phyloP scores from a whole-genome alignment of 2,888 invertebrate species.

The Alviniconcha strummeri region DNA sequence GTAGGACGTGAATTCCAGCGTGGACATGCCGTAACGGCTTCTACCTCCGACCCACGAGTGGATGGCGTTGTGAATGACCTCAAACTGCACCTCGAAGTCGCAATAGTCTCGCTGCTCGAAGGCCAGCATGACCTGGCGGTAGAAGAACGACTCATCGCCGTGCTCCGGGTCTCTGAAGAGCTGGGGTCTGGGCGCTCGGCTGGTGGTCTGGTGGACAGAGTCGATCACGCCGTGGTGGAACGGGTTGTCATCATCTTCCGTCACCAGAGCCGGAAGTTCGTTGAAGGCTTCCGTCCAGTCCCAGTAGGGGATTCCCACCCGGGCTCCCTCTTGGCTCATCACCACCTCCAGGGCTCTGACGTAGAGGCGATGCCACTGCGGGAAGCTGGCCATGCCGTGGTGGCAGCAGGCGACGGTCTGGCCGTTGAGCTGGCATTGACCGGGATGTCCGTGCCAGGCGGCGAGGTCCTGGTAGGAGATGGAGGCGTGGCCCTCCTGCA shows the following conservation, averaged over 20 bases:
- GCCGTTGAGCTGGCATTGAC: conserved; percentile 18
- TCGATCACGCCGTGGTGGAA: conserved; percentile 37
- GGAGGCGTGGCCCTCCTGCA: conserved; percentile 35
- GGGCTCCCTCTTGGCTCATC: conserved; percentile 38
- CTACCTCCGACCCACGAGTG: conserved; percentile 44
- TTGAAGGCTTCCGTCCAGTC: conserved; percentile 43
- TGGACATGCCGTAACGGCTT: conserved; percentile 43
- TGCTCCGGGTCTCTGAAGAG: conserved; percentile 46
- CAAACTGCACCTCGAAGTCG: conserved; percentile 48
- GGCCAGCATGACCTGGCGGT: conserved; percentile 39
- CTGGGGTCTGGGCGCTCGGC: conserved; percentile 40
- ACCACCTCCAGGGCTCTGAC: conserved; percentile 44
- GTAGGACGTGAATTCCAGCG: conserved; percentile 44
- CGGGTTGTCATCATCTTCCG: conserved; percentile 42
- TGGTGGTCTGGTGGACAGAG: conserved; percentile 31
- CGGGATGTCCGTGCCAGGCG: conserved; percentile 43
- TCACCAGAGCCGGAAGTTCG: conserved; percentile 40
- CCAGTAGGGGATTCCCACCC: conserved; percentile 47
- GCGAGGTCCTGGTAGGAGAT: conserved; percentile 37
- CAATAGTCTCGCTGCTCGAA: conserved; percentile 48
- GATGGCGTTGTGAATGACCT: conserved; percentile 46
- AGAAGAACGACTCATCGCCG: conserved; percentile 44
- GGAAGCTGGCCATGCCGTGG: conserved; percentile 50
- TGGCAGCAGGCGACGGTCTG: conserved; percentile 43
- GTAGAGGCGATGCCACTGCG: conserved; percentile 49